phyloP scores from a whole-genome alignment of 2,888 invertebrate genomes.

The Embidobia sp. region DNA sequence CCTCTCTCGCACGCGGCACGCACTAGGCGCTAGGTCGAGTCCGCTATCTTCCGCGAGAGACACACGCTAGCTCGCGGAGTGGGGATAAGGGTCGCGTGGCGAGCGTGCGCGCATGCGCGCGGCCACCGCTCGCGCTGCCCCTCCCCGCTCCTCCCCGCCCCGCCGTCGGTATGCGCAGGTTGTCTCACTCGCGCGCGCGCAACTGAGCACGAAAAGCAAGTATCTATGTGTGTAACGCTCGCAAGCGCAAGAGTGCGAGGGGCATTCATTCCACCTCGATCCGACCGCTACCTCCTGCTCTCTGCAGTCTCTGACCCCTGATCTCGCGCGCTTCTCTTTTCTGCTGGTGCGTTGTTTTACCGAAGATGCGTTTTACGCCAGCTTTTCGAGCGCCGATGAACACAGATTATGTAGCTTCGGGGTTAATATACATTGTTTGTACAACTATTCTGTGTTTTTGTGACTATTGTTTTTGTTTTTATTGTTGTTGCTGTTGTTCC shows the following conservation, averaged over 20 bases:
- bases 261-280: conserved; percentile 45
- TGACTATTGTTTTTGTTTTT: too few species aligned
- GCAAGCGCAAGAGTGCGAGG: conserved; percentile 28
- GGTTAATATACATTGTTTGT: too few species aligned
- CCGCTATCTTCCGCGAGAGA: conserved; percentile 77
- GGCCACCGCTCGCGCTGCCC: not conserved
- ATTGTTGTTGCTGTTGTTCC: too few species aligned
- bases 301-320: conserved; percentile 55
- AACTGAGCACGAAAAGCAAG: conserved; percentile 47
- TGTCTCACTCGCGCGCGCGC: conserved; percentile 50
- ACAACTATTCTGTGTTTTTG: too few species aligned
- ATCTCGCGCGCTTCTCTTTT: conserved; percentile 55
- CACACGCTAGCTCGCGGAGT: conserved; percentile 75
- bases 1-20: conserved; percentile 73
- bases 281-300: conserved; percentile 52
- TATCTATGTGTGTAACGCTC: conserved; percentile 44
- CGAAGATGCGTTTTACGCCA: conserved; percentile 23
- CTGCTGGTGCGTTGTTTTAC: conserved; percentile 53
- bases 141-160: not conserved
- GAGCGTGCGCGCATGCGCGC: conserved; percentile 66
- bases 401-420: too few species aligned
- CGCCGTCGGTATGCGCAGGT: conserved; percentile 17
- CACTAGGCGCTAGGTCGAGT: conserved; percentile 68
- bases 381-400: too few species aligned
- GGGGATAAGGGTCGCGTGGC: conserved; percentile 80